These are phyloP conservation scores for Notarius quadriscutis DNA, from an alignment of 2,113 vertebrate genomes.

Conservation along the genomic window DNA sequence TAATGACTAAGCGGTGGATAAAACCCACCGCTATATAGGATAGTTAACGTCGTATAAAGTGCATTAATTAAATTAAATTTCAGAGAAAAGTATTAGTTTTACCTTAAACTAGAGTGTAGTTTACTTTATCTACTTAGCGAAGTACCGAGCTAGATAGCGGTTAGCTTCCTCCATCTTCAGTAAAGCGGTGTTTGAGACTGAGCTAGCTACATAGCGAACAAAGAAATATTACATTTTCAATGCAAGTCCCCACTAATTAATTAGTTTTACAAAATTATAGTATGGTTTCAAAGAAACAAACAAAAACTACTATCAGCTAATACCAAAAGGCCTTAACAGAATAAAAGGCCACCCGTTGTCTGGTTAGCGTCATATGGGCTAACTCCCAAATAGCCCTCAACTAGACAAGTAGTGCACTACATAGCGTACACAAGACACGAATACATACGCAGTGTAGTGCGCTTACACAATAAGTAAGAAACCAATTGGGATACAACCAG, in stretches of 20 bases:
- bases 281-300: background rate
- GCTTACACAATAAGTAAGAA: background rate
- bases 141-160: background rate
- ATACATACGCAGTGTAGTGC: background rate
- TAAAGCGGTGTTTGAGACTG: background rate
- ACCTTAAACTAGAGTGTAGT: background rate
- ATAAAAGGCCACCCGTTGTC: slow-evolving; percentile 26
- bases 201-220: background rate
- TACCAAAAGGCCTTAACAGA: background rate
- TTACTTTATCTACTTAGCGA: background rate
- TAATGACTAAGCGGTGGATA: background rate
- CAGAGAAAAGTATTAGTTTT: background rate
- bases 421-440: background rate
- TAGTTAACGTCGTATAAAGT: too few relatives aligned
- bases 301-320: background rate
- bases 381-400: background rate
- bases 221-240: background rate
- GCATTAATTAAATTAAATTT: background rate
- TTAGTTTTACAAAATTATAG: background rate
- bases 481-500: background rate
- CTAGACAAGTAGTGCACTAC: background rate
- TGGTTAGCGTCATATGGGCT: background rate
- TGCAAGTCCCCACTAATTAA: background rate
- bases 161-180: slow-evolving; percentile 17
- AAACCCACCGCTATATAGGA: background rate